A percentile compares a stretch with the other conserved stretches of the same genome.
phyloP scores from a whole-genome alignment of 2,888 invertebrate genomes.

The Lasioglossum malachurum region DNA sequence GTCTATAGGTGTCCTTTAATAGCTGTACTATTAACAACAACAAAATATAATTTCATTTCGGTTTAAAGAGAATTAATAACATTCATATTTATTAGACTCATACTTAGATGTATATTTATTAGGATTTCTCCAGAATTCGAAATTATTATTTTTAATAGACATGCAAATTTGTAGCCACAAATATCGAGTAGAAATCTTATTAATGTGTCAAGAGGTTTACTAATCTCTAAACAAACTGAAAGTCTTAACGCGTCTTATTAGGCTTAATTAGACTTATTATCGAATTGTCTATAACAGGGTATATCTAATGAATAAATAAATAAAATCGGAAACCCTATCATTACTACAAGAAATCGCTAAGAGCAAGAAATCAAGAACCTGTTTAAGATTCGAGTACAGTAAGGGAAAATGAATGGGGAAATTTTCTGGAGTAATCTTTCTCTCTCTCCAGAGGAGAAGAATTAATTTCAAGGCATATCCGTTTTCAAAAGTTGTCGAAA shows the following conservation, averaged over 20 bases:
- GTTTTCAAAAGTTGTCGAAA: constrained; percentile 53
- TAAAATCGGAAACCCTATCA: background rate
- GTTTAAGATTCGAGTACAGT: background rate
- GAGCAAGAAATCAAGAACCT: background rate
- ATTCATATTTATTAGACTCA: no score
- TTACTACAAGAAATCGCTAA: background rate
- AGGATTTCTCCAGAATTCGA: background rate
- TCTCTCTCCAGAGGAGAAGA: background rate
- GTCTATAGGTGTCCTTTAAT: no score
- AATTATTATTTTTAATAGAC: background rate
- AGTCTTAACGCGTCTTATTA: background rate
- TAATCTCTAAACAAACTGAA: background rate
- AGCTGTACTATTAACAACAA: no score
- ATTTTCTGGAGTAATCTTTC: background rate
- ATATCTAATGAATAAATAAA: background rate
- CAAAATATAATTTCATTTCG: no score
- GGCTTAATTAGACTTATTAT: background rate
- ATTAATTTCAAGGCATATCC: constrained; percentile 21
- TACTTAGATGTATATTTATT: no score
- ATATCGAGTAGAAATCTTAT: background rate
- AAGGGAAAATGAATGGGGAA: background rate
- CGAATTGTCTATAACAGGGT: background rate
- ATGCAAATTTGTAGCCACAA: background rate
- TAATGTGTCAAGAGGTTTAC: background rate
- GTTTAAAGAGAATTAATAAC: no score